Conservation (phyloP, 2,888 invertebrate genomes). For the Corythucha ciliata region DNA sequence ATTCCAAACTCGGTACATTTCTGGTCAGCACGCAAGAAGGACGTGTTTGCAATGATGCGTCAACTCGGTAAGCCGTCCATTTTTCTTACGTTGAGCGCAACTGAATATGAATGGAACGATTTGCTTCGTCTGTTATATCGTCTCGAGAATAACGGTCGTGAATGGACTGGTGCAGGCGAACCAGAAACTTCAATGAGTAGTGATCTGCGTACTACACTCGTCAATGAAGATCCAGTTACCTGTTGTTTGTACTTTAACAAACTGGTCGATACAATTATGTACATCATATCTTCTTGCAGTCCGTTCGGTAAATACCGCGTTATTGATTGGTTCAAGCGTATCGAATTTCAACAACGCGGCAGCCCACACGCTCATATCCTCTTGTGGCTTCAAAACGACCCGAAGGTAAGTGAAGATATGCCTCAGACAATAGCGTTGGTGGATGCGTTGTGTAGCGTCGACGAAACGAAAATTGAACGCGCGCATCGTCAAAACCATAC, state of each 20-base stretch:
- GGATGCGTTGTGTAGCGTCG: conserved; percentile 5
- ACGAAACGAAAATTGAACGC: background rate
- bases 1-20: conserved; percentile 22
- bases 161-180: conserved; percentile 7
- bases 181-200: conserved; percentile 13
- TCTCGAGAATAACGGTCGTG: conserved; percentile 7
- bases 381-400: conserved; percentile 40
- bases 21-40: conserved; percentile 21
- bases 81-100: conserved; percentile 21
- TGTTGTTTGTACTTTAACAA: conserved; percentile 36
- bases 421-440: background rate
- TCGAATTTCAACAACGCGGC: conserved; percentile 39
- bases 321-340: conserved; percentile 35
- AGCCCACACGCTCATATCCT: conserved; percentile 42
- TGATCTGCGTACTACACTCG: conserved; percentile 13
- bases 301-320: conserved; percentile 29
- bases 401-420: conserved; percentile 26
- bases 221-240: conserved; percentile 22
- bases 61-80: conserved; percentile 19
- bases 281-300: conserved; percentile 28
- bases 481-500: background rate
- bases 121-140: conserved; percentile 9
- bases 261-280: conserved; percentile 14
- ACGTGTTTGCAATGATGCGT: conserved; percentile 30
- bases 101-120: conserved; percentile 13